Evolutionary conservation across 2,888 invertebrate species (phyloP).

Genomic region (Chouioia cunea): DNA sequence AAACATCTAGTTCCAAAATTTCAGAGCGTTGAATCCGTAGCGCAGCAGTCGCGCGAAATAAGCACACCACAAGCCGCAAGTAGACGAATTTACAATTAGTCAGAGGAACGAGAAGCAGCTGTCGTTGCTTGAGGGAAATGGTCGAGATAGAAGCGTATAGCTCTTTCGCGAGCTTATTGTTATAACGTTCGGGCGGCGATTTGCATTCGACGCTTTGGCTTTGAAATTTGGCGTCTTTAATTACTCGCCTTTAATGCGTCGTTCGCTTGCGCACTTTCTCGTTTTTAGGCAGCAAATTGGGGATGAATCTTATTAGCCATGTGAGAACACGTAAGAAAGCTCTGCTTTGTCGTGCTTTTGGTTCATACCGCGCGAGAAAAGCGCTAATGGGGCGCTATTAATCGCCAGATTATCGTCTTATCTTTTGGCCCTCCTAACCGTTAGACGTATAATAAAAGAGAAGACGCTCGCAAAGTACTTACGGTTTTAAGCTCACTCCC

Average conservation of each 20-base stretch:
- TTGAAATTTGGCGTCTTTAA: conserved; percentile 48
- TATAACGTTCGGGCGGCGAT: conserved; percentile 44
- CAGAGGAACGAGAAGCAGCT: conserved; percentile 37
- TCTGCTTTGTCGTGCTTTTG: conserved; percentile 16
- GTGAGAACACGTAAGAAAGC: conserved; percentile 36
- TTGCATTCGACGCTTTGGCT: conserved; percentile 46
- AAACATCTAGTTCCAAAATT: no score
- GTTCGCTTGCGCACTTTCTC: background rate
- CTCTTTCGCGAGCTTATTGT: conserved; percentile 36
- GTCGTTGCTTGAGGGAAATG: conserved; percentile 21
- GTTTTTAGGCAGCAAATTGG: conserved; percentile 31
- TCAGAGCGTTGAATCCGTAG: no score
- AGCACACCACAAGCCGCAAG: background rate
- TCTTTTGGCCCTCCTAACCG: conserved; percentile 30
- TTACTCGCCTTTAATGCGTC: conserved; percentile 31
- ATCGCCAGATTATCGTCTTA: conserved; percentile 48
- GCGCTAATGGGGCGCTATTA: conserved; percentile 45
- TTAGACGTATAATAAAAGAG: conserved; percentile 46
- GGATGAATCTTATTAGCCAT: conserved; percentile 46
- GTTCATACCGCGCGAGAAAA: background rate
- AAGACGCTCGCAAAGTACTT: conserved; percentile 40
- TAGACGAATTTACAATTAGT: conserved; percentile 48
- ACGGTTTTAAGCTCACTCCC: conserved; percentile 30
- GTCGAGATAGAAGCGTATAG: no score
- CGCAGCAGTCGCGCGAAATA: background rate